Conservation (phyloP, 2,888 invertebrate genomes). For the Heteropelma amictum region DNA sequence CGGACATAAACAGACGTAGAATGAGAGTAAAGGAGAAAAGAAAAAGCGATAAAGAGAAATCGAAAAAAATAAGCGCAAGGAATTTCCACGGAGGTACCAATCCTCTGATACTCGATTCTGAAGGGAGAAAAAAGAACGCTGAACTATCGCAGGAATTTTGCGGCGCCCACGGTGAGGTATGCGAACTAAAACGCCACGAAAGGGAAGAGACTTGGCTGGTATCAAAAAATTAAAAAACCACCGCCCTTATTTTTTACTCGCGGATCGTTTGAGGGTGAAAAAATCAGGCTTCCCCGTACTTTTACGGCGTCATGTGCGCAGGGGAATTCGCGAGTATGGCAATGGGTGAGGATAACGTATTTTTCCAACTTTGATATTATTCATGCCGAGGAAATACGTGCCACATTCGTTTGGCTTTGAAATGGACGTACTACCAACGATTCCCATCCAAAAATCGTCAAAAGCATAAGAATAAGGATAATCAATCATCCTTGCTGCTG, state of each 20-base stretch:
- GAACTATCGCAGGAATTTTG: constrained; percentile 22
- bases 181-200: constrained; percentile 6
- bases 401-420: no score
- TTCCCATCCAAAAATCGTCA: no score
- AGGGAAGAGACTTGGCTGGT: constrained; percentile 13
- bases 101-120: constrained; percentile 26
- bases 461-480: no score
- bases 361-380: no score
- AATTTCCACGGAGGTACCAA: constrained; percentile 44
- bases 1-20: not conserved
- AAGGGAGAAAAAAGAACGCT: constrained; percentile 1
- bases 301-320: no score
- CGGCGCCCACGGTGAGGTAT: not conserved
- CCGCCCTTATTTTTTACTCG: not conserved
- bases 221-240: not conserved
- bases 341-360: no score
- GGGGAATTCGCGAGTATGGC: no score
- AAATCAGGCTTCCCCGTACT: no score
- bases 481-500: no score
- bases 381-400: no score
- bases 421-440: no score
- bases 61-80: not conserved
- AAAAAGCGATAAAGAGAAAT: not conserved
- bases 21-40: not conserved
- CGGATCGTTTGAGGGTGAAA: no score